Base-by-base conservation (phyloP, 2,888 invertebrate species). In the Epinotia demarniana region DNA sequence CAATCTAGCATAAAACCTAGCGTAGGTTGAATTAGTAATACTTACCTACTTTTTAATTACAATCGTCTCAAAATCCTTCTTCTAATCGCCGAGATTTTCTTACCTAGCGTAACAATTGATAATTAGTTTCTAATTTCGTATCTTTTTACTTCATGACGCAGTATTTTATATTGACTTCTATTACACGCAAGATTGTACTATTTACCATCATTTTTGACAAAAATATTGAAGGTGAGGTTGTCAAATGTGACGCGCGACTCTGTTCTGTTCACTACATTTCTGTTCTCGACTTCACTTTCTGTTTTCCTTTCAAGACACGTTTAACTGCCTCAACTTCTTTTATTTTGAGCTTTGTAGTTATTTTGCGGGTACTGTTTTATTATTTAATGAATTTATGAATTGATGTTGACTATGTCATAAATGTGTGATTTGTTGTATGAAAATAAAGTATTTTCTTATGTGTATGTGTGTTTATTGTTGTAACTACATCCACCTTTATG, bases 311-410 rank as follows among this genome's bases (percentile, higher is more conserved):
- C 16, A 27, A 13, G 77, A 72, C 77, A 80, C 91, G 90, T 92
- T 93, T 91, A 79, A 90, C 90, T 85, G 85, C 92, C 92, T 93
- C 92, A 81, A 90, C 91, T 92, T 92, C 87, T 0, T 83, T 88
- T 89, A 89, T 86, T 87, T 86, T 82, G 84, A 76, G 80, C 82
- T 88, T 87, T 87, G 78, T 84, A 84, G 78, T 79, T 83, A 80
- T 85, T 81, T 78, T 84, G 75, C 77, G 69, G 76, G 57, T 62
- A 70, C 64, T 79, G 73, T 73, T 78, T 33, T 84, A 78, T 80
- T 83, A 79, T 86, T 82, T 83, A 80, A 80, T 86, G 74, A 79
- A 88, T 86, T 79, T 87, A 85, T 85, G 84, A 82, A 83, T 87
- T 87, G 84, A 84, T 82, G 80, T 81, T 79, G 78, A 83, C 80